Percentiles rank a stretch among this genome's conserved stretches.
phyloP scores from a whole-genome alignment of 2,888 invertebrate genomes.

The Trachelus troglodyta region DNA sequence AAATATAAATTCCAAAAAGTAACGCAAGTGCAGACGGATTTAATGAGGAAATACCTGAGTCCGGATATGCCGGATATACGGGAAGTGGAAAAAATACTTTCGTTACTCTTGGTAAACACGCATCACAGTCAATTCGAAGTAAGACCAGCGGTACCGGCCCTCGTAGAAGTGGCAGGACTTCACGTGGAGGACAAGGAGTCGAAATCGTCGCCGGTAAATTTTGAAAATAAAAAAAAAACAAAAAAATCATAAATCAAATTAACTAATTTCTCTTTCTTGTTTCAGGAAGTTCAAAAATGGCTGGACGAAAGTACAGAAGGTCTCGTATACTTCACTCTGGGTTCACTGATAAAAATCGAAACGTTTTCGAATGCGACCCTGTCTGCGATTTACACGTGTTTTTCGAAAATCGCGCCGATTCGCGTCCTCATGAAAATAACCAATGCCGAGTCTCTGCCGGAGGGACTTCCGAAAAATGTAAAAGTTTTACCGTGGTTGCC shows the following conservation, averaged over 20 bases:
- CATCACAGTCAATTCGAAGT: slow-evolving; percentile 66
- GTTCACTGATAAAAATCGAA: slow-evolving; percentile 57
- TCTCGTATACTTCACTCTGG: slow-evolving; percentile 59
- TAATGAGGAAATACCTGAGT: slow-evolving; percentile 41
- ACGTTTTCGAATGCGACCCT: slow-evolving; percentile 43
- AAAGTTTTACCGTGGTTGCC: slow-evolving; percentile 47
- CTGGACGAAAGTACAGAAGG: slow-evolving; percentile 55
- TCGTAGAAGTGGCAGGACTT: slow-evolving; percentile 69
- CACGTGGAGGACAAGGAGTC: slow-evolving; percentile 60
- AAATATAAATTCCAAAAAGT: slow-evolving; percentile 18
- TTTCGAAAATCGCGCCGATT: slow-evolving; percentile 51
- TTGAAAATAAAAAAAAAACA: too few species aligned
- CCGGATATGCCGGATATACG: slow-evolving; percentile 56
- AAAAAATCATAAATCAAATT: background rate
- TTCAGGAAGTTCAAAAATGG: slow-evolving; percentile 55
- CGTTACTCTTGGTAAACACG: slow-evolving; percentile 67
- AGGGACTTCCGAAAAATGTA: slow-evolving; percentile 51
- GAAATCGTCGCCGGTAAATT: background rate
- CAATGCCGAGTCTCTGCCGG: slow-evolving; percentile 40
- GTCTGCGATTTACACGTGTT: slow-evolving; percentile 43
- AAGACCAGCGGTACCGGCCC: slow-evolving; percentile 64
- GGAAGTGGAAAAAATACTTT: slow-evolving; percentile 65
- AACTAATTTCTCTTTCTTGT: background rate
- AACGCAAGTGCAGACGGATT: slow-evolving; percentile 33
- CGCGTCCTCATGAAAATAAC: slow-evolving; percentile 52